Conservation (phyloP, 1,140 invertebrate species). For the Holcopasites calliopsidis region DNA sequence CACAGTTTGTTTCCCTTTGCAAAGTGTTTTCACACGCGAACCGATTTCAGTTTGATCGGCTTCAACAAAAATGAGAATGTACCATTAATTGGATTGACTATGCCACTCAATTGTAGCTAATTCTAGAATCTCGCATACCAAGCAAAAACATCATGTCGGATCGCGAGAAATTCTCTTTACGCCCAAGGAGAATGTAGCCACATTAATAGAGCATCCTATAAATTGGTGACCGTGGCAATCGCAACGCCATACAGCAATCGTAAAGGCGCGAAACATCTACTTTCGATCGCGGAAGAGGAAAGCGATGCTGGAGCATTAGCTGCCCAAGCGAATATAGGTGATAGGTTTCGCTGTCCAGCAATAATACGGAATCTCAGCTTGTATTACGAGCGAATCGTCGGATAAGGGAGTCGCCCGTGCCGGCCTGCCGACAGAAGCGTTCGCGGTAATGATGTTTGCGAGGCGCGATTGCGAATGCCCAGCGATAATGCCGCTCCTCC, state of each 20-base stretch:
- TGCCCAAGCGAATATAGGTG: neutral
- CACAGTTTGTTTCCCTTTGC: no score
- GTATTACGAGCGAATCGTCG: constrained; percentile 51
- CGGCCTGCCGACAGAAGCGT: constrained; percentile 22
- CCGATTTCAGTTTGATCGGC: no score
- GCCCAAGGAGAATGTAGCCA: neutral
- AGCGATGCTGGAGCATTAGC: constrained; percentile 11
- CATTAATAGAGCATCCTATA: constrained; percentile 36
- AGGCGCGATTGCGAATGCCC: constrained; percentile 20
- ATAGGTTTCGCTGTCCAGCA: neutral
- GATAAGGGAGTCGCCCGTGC: neutral
- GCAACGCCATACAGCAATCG: neutral
- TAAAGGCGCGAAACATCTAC: constrained; percentile 51
- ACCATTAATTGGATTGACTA: no score
- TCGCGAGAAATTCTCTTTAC: neutral
- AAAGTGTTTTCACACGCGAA: no score
- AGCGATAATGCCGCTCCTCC: constrained; percentile 19
- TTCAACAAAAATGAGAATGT: no score
- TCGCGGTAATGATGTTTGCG: constrained; percentile 45
- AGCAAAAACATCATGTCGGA: neutral
- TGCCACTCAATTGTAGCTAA: no score
- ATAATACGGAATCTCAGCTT: constrained; percentile 41
- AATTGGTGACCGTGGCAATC: constrained; percentile 35
- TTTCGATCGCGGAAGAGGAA: constrained; percentile 33
- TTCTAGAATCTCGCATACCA: no score